Percentiles rank a stretch among this genome's conserved stretches.
Conservation (phyloP, 37 sponge, comb jelly and placozoan genomes). For the Tethya wilhelma region DNA sequence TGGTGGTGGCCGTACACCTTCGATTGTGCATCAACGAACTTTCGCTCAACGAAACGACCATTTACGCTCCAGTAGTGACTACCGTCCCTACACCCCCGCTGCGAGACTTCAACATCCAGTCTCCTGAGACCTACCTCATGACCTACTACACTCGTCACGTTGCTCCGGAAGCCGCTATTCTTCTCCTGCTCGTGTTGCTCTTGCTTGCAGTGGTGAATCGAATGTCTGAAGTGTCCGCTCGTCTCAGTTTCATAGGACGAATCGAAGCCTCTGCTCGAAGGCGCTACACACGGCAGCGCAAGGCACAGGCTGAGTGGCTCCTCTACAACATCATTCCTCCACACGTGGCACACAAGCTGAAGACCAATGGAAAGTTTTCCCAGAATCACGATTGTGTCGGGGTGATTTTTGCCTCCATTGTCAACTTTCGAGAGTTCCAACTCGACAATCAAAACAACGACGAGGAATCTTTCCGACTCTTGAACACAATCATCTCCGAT, state of each 20-base stretch:
- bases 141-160: slow-evolving; percentile 63
- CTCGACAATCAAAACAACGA: slow-evolving; percentile 15
- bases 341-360: slow-evolving; percentile 67
- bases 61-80: background rate
- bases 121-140: slow-evolving; percentile 16
- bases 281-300: slow-evolving; percentile 18
- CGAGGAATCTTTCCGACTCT: slow-evolving; percentile 48
- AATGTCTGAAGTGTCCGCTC: slow-evolving; percentile 76
- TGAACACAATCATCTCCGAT: slow-evolving; percentile 76
- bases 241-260: slow-evolving; percentile 70
- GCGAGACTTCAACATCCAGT: background rate
- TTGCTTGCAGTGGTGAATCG: slow-evolving; percentile 71
- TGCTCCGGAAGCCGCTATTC: slow-evolving; percentile 50
- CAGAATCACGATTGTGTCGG: slow-evolving; percentile 90
- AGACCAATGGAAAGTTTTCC: slow-evolving; percentile 66
- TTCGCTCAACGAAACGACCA: background rate
- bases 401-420: slow-evolving; percentile 91
- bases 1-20: slow-evolving; percentile 31
- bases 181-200: slow-evolving; percentile 59
- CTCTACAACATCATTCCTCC: slow-evolving; percentile 79
- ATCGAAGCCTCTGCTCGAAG: slow-evolving; percentile 69
- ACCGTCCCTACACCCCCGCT: background rate
- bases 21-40: slow-evolving; percentile 10
- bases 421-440: slow-evolving; percentile 82
- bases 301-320: slow-evolving; percentile 73